Percentiles rank a stretch among this genome's conserved stretches.
These are phyloP conservation scores for Lepidurus couesii DNA, from an alignment of 1,140 invertebrate genomes.

Conservation along the genomic window DNA sequence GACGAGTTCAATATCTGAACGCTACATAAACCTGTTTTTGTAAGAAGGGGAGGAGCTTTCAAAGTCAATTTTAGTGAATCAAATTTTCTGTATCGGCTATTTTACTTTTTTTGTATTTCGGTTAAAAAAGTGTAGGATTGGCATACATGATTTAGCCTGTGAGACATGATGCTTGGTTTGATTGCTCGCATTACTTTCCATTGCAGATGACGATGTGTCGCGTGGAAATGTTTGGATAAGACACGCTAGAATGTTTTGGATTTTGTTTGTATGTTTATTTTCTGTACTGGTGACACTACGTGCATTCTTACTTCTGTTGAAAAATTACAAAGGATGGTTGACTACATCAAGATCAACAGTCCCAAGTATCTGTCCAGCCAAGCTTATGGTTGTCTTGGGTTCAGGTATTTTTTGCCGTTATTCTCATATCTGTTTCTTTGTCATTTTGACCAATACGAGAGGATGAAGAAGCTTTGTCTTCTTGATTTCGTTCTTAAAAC, in stretches of 20 bases:
- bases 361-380: slow-evolving; percentile 26
- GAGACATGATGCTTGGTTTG: too few species aligned
- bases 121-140: too few species aligned
- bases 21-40: too few species aligned
- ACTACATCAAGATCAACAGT: neutral
- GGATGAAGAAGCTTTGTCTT: neutral
- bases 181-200: too few species aligned
- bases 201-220: neutral
- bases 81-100: too few species aligned
- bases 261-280: neutral
- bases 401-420: slow-evolving; percentile 37
- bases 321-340: neutral
- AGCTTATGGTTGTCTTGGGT: slow-evolving; percentile 40
- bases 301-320: neutral
- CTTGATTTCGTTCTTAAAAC: neutral
- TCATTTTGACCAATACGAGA: neutral
- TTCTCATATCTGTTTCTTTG: neutral
- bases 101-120: too few species aligned
- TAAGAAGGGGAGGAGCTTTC: too few species aligned
- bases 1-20: too few species aligned
- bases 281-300: neutral
- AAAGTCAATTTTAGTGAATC: too few species aligned
- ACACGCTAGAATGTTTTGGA: neutral
- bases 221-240: neutral
- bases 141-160: too few species aligned